Evolutionary conservation across 2,113 vertebrate genomes (phyloP), one percentile per base, ranked within the genome.

Genomic region (Forbesichthys papilliferus): DNA sequence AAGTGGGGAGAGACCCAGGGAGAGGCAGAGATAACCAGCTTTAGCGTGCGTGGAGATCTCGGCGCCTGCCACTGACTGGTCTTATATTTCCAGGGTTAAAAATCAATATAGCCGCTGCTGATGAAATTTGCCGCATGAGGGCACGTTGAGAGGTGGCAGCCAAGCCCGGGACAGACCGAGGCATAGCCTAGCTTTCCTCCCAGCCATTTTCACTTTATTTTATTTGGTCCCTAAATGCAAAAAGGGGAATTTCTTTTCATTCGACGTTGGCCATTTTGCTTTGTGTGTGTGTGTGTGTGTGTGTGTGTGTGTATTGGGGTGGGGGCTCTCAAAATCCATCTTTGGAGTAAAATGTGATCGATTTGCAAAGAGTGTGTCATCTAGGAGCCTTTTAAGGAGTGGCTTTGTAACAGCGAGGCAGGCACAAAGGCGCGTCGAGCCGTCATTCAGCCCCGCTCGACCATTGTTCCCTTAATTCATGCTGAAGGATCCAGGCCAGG

Each of bases 401-500:
- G 88, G 84, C 89, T 93, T 90, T 84, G 85, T 84, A 87, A 89
- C 83, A 84, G 68, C 48, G 79, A 77, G 77, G 85, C 83, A 77
- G 77, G 85, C 83, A 88, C 87, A 90, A 89, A 90, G 85, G 83
- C 88, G 69, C 87, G 84, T 80, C 83, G 86, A 89, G 84, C 89
- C 87, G 89, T 89, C 91, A 91, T 73, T 91, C 91, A 83, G 81
- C 56, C 48, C 3, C 69, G 79, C 14, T 86, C 84, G 76, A 77
- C 80, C 67, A 86, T 89, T 90, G 87, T 91, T 86, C 83, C 76
- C 86, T 87, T 91, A 90, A 91, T 91, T 91, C 90, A 87, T 85
- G 69, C 77, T 91, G 89, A 92, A 90, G 86, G 86, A 92, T 93
- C 87, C 91, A 88, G 92, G 90, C 91, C 90, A 91, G 75, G 69